These are phyloP conservation scores for Pammene aurita DNA, from an alignment of 2,888 invertebrate species.

Conservation along the genomic window DNA sequence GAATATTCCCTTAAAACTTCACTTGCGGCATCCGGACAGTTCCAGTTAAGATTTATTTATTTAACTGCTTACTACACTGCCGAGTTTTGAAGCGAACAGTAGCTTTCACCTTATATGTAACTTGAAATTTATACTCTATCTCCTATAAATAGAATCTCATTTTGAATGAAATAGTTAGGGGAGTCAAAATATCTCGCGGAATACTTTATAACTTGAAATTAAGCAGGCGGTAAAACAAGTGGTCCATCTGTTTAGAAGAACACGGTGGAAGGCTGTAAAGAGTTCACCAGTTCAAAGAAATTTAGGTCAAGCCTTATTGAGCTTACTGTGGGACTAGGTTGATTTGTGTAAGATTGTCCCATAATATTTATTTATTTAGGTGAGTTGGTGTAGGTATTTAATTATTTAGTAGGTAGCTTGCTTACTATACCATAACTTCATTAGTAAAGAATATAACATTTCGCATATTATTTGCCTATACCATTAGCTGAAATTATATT, in stretches of 20 bases:
- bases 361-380: too few relatives aligned
- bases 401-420: too few relatives aligned
- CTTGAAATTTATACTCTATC: not conserved
- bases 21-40: slow-evolving; percentile 9
- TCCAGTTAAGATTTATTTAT: slow-evolving; percentile 34
- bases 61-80: slow-evolving; percentile 27
- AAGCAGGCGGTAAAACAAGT: slow-evolving; percentile 10
- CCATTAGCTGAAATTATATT: too few relatives aligned
- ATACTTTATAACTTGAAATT: slow-evolving; percentile 16
- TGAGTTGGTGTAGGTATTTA: too few relatives aligned
- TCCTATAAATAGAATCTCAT: not conserved
- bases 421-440: too few relatives aligned
- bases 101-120: not conserved
- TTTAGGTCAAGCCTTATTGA: too few relatives aligned
- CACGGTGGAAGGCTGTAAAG: not conserved
- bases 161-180: not conserved
- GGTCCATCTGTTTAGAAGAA: not conserved
- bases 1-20: not conserved
- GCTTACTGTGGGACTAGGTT: too few relatives aligned
- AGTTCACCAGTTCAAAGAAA: not conserved
- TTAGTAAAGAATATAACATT: too few relatives aligned
- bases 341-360: too few relatives aligned
- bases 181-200: slow-evolving; percentile 20
- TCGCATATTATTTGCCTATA: too few relatives aligned
- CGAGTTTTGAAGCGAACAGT: slow-evolving; percentile 10